Evolutionary conservation across 2,797 vertebrate species (phyloP).

Genomic region (Rhinoraja longicauda): DNA sequence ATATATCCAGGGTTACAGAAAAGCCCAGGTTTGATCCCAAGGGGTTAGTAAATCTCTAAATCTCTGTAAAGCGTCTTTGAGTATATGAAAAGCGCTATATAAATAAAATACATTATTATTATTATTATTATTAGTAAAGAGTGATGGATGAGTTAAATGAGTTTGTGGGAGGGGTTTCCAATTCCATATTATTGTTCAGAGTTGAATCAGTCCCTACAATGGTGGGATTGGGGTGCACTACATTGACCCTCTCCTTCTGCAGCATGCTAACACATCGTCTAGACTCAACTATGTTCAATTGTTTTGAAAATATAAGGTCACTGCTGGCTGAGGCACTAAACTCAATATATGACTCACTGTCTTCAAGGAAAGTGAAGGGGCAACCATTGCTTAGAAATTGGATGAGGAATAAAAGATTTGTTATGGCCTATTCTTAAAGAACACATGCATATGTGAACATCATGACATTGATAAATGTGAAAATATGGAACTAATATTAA

Average conservation of each 20-base stretch:
- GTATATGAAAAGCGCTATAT: too few relatives aligned
- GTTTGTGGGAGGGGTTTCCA: background rate
- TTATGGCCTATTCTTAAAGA: slow-evolving; percentile 5
- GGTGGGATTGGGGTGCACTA: background rate
- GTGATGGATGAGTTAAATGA: background rate
- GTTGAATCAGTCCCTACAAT: background rate
- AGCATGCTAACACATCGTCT: background rate
- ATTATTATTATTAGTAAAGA: background rate
- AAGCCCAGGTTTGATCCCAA: background rate
- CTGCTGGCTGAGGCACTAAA: background rate
- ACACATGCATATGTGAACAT: background rate
- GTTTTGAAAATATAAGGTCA: background rate
- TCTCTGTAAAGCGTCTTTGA: too few relatives aligned
- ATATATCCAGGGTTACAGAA: background rate
- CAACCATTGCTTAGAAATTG: background rate
- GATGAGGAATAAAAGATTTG: background rate
- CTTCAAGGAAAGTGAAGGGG: background rate
- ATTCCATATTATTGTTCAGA: background rate
- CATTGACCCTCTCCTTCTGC: background rate
- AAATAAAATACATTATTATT: too few relatives aligned
- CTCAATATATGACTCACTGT: background rate
- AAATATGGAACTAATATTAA: background rate
- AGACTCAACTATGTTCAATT: background rate
- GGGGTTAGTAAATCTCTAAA: background rate
- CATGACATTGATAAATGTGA: background rate